Evolutionary conservation across 2,113 vertebrate genomes (phyloP).

Genomic region (Cephalopholis sonnerati): DNA sequence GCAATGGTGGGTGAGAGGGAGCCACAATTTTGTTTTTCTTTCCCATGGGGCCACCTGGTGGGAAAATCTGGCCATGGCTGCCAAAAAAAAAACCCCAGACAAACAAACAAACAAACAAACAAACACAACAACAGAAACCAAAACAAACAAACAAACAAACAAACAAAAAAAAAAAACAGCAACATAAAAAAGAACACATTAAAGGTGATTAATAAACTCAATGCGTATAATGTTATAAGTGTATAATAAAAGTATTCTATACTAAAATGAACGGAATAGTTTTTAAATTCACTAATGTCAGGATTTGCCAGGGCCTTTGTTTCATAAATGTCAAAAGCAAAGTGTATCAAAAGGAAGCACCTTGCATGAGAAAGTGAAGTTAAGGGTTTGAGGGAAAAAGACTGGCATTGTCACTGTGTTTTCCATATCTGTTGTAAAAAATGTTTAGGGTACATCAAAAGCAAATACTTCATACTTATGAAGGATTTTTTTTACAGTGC

Average conservation of each 20-base stretch:
- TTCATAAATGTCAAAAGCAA: background rate
- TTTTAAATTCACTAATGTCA: background rate
- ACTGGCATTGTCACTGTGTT: background rate
- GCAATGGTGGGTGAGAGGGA: background rate
- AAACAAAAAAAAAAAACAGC: background rate
- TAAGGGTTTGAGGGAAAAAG: background rate
- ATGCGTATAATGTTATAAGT: too few relatives aligned
- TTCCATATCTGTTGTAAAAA: background rate
- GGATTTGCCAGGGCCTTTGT: background rate
- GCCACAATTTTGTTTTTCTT: background rate
- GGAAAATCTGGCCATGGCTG: background rate
- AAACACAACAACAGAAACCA: too few relatives aligned
- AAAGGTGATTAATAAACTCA: background rate
- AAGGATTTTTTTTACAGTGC: background rate
- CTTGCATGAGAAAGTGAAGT: background rate
- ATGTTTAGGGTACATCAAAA: background rate
- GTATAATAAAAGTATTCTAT: too few relatives aligned
- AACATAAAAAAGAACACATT: background rate
- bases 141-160: too few relatives aligned
- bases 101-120: too few relatives aligned
- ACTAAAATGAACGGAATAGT: background rate
- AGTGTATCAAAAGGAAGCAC: background rate
- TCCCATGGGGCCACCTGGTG: slow-evolving; percentile 4
- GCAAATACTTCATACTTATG: too few relatives aligned
- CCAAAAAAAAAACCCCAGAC: too few relatives aligned